Evolutionary conservation across 2,113 vertebrate genomes (phyloP), one percentile per base, ranked within the genome.

Genomic region (Vimba vimba): DNA sequence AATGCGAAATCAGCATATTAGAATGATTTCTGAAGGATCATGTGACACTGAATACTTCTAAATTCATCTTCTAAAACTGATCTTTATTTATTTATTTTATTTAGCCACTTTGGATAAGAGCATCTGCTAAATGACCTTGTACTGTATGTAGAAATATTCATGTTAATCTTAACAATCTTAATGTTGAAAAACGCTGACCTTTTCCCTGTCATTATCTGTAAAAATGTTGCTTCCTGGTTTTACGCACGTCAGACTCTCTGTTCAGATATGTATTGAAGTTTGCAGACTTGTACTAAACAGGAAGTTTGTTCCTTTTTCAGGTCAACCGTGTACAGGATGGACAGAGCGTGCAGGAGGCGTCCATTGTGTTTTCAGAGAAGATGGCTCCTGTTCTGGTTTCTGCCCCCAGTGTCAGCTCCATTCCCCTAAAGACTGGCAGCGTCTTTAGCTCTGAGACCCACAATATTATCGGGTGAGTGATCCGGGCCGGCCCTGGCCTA

Each of bases 301-400:
- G 30, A 23, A 69, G 9, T 76, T 57, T 27, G 68, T 68, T 79
- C 30, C 68, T 71, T 71, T 71, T 86, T 80, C 86, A 97, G 97
- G 96, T 97, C 89, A 97, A 97, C 94, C 96, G 96, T 79, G 95
- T 97, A 80, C 92, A 95, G 0, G 94, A 94, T 15, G 93, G 87
- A 50, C 87, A 81, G 68, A 96, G 96, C 0, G 45, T 91, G 69
- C 96, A 95, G 30, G 96, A 96, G 0, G 95, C 93, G 0, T 96
- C 96, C 0, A 90, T 97, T 55, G 95, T 96, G 88, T 94, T 96
- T 90, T 97, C 96, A 0, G 96, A 97, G 91, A 97, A 97, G 89
- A 94, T 93, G 1, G 94, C 55, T 59, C 95, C 90, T 89, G 96
- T 93, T 15, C 8, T 92, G 21, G 21, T 87, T 0, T 89, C 85